A percentile compares a stretch with the other conserved stretches of the same genome.
Evolutionary conservation across 2,113 vertebrate species (phyloP).

Genomic region (Capreolus pygargus): DNA sequence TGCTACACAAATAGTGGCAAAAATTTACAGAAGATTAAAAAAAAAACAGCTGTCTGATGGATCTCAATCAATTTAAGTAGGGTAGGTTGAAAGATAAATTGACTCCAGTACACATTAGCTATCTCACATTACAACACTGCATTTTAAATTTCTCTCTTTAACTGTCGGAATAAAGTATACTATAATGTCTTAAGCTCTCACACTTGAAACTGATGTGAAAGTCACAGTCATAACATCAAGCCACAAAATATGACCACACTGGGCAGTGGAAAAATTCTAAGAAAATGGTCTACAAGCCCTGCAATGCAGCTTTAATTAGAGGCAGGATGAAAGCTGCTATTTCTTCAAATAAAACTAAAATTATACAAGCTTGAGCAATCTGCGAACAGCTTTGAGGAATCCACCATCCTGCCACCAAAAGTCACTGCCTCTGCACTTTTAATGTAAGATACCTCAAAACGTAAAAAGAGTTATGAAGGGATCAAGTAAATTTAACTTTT

Average conservation of each 20-base stretch:
- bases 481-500: background rate
- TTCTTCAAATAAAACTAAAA: background rate
- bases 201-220: background rate
- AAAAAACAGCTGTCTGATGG: background rate
- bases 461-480: background rate
- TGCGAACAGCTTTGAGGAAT: background rate
- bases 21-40: background rate
- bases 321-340: constrained; percentile 64
- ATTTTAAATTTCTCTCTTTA: constrained; percentile 28
- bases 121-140: background rate
- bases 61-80: background rate
- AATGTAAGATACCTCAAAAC: background rate
- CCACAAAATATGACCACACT: constrained; percentile 1
- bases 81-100: background rate
- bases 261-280: constrained; percentile 43
- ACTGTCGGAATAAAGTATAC: constrained; percentile 24
- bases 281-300: constrained; percentile 26
- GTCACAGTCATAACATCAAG: background rate
- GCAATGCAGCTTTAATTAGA: constrained; percentile 71
- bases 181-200: background rate
- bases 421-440: background rate
- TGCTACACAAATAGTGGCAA: background rate
- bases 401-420: background rate
- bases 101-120: background rate
- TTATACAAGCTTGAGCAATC: background rate